Evolutionary conservation across 2,888 invertebrate genomes (phyloP).

Genomic region (Isoperla grammatica): DNA sequence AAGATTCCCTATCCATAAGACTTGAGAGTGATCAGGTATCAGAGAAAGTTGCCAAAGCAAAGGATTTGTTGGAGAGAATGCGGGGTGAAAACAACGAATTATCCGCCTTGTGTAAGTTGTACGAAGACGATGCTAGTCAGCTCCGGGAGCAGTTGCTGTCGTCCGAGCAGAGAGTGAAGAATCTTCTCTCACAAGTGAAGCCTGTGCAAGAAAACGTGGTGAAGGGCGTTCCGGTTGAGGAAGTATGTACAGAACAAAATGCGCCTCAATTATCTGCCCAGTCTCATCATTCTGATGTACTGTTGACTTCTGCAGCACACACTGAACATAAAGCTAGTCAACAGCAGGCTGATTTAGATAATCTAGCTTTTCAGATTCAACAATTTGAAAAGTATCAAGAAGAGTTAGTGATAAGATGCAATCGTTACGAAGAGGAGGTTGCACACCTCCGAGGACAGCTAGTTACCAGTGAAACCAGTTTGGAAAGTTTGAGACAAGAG

Average conservation of each 20-base stretch:
- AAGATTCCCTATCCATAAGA: background rate
- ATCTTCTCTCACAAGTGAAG: too few relatives aligned
- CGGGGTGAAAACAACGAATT: conserved; percentile 11
- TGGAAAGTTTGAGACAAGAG: background rate
- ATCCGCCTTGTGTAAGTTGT: background rate
- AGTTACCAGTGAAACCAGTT: background rate
- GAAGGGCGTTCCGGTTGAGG: too few relatives aligned
- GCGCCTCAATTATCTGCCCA: background rate
- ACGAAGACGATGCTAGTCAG: background rate
- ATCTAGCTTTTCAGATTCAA: background rate
- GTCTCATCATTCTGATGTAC: too few relatives aligned
- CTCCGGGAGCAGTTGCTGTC: background rate
- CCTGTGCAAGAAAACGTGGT: too few relatives aligned
- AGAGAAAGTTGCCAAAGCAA: conserved; percentile 18
- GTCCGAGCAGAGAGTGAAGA: background rate
- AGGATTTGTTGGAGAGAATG: conserved; percentile 16
- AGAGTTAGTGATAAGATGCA: background rate
- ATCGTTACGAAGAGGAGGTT: background rate
- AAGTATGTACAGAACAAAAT: background rate
- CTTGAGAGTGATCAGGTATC: conserved; percentile 12
- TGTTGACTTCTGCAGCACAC: too few relatives aligned
- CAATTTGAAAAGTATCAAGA: background rate
- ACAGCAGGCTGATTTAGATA: background rate
- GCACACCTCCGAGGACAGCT: background rate
- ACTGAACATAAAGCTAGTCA: background rate